Evolutionary conservation across 2,888 invertebrate species (phyloP).

Genomic region (Synanthedon andrenaeformis): DNA sequence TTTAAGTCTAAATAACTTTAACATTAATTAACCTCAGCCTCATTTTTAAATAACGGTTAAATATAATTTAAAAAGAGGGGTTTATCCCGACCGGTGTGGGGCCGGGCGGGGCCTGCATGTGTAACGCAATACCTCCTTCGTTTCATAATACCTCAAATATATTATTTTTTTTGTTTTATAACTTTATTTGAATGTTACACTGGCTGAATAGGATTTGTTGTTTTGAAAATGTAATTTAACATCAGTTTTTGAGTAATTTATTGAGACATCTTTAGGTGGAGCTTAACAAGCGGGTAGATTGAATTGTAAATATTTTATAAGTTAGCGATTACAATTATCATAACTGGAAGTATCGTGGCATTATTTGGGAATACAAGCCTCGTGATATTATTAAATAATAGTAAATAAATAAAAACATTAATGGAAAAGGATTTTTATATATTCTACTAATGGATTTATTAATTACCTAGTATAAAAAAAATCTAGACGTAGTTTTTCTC

Average conservation of each 20-base stretch:
- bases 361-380: slow-evolving; percentile 55
- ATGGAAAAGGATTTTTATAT: slow-evolving; percentile 68
- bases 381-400: slow-evolving; percentile 70
- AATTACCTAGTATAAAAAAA: slow-evolving; percentile 37
- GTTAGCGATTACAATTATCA: slow-evolving; percentile 40
- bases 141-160: slow-evolving; percentile 60
- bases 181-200: slow-evolving; percentile 59
- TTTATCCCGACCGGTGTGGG: neutral
- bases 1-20: slow-evolving; percentile 28
- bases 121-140: slow-evolving; percentile 47
- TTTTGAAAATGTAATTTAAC: slow-evolving; percentile 14
- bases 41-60: neutral
- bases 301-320: slow-evolving; percentile 64
- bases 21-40: slow-evolving; percentile 33
- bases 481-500: slow-evolving; percentile 55
- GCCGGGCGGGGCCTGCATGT: slow-evolving; percentile 1
- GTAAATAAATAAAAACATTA: slow-evolving; percentile 68
- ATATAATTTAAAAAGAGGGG: slow-evolving; percentile 11
- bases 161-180: slow-evolving; percentile 63
- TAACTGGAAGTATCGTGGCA: slow-evolving; percentile 53
- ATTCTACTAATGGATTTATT: slow-evolving; percentile 68
- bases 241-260: slow-evolving; percentile 22
- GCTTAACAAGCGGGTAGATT: slow-evolving; percentile 64
- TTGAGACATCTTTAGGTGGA: slow-evolving; percentile 31
- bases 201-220: slow-evolving; percentile 24